Percentiles rank a stretch among this genome's conserved stretches.
phyloP scores from a whole-genome alignment of 2,888 invertebrate genomes.

The Amphimallon solstitiale region DNA sequence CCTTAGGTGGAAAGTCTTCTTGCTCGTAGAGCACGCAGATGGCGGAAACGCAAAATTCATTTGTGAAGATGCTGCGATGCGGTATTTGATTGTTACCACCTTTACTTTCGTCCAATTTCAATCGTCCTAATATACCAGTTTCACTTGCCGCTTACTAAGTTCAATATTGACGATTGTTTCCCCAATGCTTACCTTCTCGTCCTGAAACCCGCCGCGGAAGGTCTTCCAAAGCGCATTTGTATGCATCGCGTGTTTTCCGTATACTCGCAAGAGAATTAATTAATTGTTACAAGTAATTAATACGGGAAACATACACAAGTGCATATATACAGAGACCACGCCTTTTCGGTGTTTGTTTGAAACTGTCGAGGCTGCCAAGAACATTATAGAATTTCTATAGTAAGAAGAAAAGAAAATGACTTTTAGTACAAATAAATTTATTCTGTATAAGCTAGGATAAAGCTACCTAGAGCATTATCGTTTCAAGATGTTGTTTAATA shows the following conservation, averaged over 20 bases:
- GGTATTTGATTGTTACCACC: slow-evolving; percentile 1
- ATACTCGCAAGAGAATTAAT: slow-evolving; percentile 14
- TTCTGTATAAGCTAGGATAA: too few species aligned
- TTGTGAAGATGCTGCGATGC: slow-evolving; percentile 4
- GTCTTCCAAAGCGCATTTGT: slow-evolving; percentile 5
- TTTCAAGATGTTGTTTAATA: too few species aligned
- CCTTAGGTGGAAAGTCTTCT: neutral
- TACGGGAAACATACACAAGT: slow-evolving; percentile 11
- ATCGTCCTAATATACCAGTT: slow-evolving; percentile 13
- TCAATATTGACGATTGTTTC: slow-evolving; percentile 29
- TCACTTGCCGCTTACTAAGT: slow-evolving; percentile 3
- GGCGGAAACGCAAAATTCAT: slow-evolving; percentile 4
- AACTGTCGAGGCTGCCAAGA: neutral
- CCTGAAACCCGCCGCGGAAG: neutral
- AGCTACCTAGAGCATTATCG: too few species aligned
- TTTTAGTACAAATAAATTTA: too few species aligned
- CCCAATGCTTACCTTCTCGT: neutral
- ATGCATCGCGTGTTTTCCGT: slow-evolving; percentile 4
- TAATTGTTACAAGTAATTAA: slow-evolving; percentile 30
- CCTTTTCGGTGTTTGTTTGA: slow-evolving; percentile 10
- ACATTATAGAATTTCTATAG: too few species aligned
- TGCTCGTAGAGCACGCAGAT: neutral
- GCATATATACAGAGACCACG: slow-evolving; percentile 12
- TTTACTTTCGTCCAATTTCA: slow-evolving; percentile 3
- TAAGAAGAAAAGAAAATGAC: too few species aligned